A percentile compares a stretch with the other conserved stretches of the same genome.
phyloP scores from a whole-genome alignment of 2,113 vertebrate genomes.

The Chionomys nivalis region DNA sequence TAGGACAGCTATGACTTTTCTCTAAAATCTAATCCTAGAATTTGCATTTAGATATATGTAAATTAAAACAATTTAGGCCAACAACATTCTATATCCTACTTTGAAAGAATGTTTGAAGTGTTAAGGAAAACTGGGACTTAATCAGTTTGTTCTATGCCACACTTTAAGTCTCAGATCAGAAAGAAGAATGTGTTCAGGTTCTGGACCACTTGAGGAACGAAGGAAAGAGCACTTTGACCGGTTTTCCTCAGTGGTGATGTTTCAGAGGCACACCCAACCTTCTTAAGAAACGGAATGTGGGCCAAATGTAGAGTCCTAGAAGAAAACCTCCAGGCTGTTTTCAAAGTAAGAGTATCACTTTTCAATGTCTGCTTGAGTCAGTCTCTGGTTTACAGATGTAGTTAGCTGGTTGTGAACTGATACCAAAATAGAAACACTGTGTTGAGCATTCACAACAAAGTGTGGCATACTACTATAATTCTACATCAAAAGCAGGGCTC shows the following conservation, averaged over 20 bases:
- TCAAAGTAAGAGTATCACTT: neutral
- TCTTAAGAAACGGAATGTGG: neutral
- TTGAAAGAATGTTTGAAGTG: slow-evolving; percentile 66
- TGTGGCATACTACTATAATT: neutral
- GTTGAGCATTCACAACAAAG: neutral
- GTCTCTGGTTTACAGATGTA: slow-evolving; percentile 40
- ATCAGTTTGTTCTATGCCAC: neutral
- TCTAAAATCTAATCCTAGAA: slow-evolving; percentile 71
- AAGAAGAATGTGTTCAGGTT: neutral
- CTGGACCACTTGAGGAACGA: neutral
- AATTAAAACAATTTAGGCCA: slow-evolving; percentile 77
- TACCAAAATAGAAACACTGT: neutral
- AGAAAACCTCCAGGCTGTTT: neutral
- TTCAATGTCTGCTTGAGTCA: neutral
- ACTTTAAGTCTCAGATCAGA: neutral
- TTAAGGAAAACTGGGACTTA: slow-evolving; percentile 49
- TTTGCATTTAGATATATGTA: slow-evolving; percentile 79
- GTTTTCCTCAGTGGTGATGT: neutral
- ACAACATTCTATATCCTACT: slow-evolving; percentile 70
- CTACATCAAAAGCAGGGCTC: neutral
- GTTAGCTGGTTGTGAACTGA: slow-evolving; percentile 22
- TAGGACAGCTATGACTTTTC: slow-evolving; percentile 73
- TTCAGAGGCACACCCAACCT: neutral
- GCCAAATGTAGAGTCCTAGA: neutral
- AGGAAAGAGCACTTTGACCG: neutral